Evolutionary conservation across 53 echinoderm and acorn worm genomes (phyloP).

Genomic region (Holothuria leucospilota): DNA sequence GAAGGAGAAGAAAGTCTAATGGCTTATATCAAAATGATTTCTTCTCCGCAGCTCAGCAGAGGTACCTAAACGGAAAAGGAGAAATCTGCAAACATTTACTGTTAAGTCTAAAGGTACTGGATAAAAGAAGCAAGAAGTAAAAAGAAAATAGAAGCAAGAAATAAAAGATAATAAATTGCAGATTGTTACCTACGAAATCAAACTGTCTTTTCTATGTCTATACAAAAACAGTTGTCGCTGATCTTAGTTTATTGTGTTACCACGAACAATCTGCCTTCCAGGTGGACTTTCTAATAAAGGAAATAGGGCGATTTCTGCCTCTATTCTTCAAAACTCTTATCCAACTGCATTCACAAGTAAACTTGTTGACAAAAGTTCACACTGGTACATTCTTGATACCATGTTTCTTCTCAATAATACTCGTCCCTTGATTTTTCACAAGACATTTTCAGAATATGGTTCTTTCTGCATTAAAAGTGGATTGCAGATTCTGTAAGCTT

Average conservation of each 20-base stretch:
- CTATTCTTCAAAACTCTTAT: constrained; percentile 1
- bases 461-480: constrained; percentile 17
- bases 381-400: constrained; percentile 2
- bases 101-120: background rate
- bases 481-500: background rate
- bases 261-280: background rate
- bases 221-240: background rate
- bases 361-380: too few species aligned
- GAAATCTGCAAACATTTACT: constrained; percentile 36
- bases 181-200: constrained; percentile 10
- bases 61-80: background rate
- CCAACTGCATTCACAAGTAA: background rate
- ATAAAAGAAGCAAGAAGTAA: constrained; percentile 42
- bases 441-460: constrained; percentile 35
- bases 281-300: constrained; percentile 27
- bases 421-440: constrained; percentile 24
- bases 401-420: constrained; percentile 48
- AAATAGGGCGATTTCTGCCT: background rate
- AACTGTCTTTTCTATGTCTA: constrained; percentile 11
- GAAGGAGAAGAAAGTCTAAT: constrained; percentile 25
- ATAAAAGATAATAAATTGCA: constrained; percentile 50
- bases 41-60: background rate
- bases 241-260: constrained; percentile 23
- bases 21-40: constrained; percentile 43
- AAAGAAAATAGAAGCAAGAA: too few species aligned